Conservation (phyloP, 1,140 invertebrate genomes). For the Bombus huntii region DNA sequence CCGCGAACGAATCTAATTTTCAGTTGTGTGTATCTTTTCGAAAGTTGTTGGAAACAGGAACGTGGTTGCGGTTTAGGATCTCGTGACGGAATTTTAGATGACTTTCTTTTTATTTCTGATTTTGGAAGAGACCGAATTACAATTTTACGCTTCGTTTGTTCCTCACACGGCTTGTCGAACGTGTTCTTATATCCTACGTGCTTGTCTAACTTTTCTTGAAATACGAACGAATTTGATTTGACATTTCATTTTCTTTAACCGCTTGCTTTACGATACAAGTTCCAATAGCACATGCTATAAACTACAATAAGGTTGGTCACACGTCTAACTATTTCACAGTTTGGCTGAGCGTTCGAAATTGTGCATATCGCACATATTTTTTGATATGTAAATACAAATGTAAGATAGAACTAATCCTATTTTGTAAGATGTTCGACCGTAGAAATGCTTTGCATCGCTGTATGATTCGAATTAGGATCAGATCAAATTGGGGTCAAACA, state of each 20-base stretch:
- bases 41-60: conserved; percentile 5
- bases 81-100: conserved; percentile 35
- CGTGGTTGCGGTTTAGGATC: neutral
- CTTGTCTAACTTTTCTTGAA: neutral
- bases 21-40: conserved; percentile 32
- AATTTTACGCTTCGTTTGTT: conserved; percentile 34
- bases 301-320: too few species aligned
- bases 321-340: too few species aligned
- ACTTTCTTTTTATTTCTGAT: neutral
- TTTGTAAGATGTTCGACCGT: too few species aligned
- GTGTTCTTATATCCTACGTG: conserved; percentile 26
- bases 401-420: too few species aligned
- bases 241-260: neutral
- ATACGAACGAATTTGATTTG: neutral
- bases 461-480: too few species aligned
- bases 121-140: neutral
- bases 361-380: too few species aligned
- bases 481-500: too few species aligned
- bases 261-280: too few species aligned
- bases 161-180: neutral
- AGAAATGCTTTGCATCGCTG: too few species aligned
- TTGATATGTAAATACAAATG: too few species aligned
- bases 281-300: too few species aligned
- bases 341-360: too few species aligned
- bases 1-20: conserved; percentile 18